Evolutionary conservation across 2,888 invertebrate genomes (phyloP), one percentile per base, ranked within the genome.

Genomic region (Kryphioiulus occultus): DNA sequence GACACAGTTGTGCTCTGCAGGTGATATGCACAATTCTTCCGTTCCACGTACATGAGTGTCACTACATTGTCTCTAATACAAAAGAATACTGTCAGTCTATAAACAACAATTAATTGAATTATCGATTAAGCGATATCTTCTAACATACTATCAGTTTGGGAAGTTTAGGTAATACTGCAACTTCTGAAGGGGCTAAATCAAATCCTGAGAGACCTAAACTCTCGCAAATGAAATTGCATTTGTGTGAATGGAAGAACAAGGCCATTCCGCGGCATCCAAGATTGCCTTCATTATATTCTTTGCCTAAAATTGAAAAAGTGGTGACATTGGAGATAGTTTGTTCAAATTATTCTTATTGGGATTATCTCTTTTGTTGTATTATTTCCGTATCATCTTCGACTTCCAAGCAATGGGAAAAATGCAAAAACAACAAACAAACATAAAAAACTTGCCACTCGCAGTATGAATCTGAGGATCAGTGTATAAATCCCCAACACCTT

Each of bases 381-480:
- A 59, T 59, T 59, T 10, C 4, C 5, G 10, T n/a, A 22, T 22
- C 4, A 59, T 59, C 7, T n/a, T 53, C n/a, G 22, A 59, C 10
- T 47, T 10, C 47, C 2, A 1, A 15, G 2, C 47, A 15, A 47
- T 59, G 22, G 17, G 12, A 22, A 59, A 59, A 9, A 9, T 39
- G 39, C 39, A 39, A 59, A 59, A n/a, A n/a, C n/a, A n/a, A n/a
- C 59, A 86, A 86, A 87, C 39, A 39, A 10, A 68, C 30, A 59
- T 32, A 10, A 59, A 26, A 39, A 0, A 91, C 42, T 90, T 90
- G 88, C 93, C 93, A 83, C 92, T 91, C 5, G 91, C 91, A 0
- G 93, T 93, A 90, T 94, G 94, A 87, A 94, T 93, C 90, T 94
- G 93, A 1, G 94, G 94, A 90, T 94, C 94, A 0, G 94, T 94